A percentile compares a stretch with the other conserved stretches of the same genome.
These are phyloP conservation scores for Spilosoma lubricipeda DNA, from an alignment of 2,888 invertebrate genomes.

Conservation along the genomic window DNA sequence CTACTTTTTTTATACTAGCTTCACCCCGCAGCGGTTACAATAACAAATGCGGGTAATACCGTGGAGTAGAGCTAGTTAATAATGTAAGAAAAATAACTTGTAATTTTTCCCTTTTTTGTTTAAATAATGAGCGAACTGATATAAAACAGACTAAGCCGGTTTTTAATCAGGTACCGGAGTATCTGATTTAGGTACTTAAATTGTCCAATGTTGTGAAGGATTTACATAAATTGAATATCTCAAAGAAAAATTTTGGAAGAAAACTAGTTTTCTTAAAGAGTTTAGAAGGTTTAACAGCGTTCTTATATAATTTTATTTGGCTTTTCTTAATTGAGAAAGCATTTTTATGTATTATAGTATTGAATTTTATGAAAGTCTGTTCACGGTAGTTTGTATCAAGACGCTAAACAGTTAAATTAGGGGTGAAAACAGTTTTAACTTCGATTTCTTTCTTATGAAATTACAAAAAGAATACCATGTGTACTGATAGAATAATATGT, in stretches of 20 bases:
- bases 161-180: neutral
- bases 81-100: neutral
- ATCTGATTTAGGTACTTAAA: neutral
- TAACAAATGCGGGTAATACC: no score
- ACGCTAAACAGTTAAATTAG: no score
- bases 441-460: no score
- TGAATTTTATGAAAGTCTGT: no score
- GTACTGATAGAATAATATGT: no score
- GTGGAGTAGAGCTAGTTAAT: no score
- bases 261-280: neutral
- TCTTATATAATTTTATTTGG: neutral
- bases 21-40: no score
- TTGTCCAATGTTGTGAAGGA: neutral
- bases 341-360: neutral
- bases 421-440: no score
- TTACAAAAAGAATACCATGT: no score
- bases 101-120: neutral
- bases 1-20: no score
- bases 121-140: neutral
- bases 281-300: neutral
- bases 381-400: no score
- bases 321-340: neutral
- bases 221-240: constrained; percentile 1
- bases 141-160: neutral
- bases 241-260: neutral